Percentiles rank a stretch among this genome's conserved stretches.
Conservation (phyloP, 2,888 invertebrate genomes). For the Ochropacha duplaris region DNA sequence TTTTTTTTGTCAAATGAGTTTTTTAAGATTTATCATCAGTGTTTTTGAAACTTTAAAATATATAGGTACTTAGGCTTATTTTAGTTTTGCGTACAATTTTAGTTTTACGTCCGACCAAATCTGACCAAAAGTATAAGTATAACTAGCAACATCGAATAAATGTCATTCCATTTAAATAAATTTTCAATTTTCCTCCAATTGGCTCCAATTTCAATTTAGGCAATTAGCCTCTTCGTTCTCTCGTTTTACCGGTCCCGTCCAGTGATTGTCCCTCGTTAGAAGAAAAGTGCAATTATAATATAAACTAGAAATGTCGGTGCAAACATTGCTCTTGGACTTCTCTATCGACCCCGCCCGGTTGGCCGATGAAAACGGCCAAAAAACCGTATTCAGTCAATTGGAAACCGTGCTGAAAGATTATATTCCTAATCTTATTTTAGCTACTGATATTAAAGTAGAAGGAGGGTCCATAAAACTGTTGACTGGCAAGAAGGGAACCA, state of each 20-base stretch:
- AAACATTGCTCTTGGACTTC: constrained; percentile 91
- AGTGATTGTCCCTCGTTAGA: constrained; percentile 33
- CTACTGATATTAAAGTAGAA: constrained; percentile 86
- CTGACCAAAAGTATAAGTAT: too few species aligned
- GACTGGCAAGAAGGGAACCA: constrained; percentile 87
- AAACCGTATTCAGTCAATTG: constrained; percentile 85
- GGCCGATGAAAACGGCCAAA: constrained; percentile 85
- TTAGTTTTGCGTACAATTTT: too few species aligned
- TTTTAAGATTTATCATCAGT: too few species aligned
- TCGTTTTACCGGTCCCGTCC: constrained; percentile 52
- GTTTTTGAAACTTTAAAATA: too few species aligned
- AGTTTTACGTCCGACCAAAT: too few species aligned
- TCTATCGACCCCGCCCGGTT: constrained; percentile 87
- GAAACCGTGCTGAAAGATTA: constrained; percentile 88
- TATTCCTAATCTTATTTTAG: constrained; percentile 87
- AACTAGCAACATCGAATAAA: background rate
- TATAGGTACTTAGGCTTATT: too few species aligned
- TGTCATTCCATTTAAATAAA: background rate
- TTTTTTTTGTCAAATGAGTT: too few species aligned
- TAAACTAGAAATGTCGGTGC: constrained; percentile 86
- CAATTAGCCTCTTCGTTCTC: constrained; percentile 15
- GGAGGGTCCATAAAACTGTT: constrained; percentile 88
- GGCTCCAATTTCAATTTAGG: background rate
- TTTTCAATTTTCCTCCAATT: background rate
- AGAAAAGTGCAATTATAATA: constrained; percentile 26